phyloP scores from a whole-genome alignment of 2,113 vertebrate genomes.

The Drymodes brunneopygia region DNA sequence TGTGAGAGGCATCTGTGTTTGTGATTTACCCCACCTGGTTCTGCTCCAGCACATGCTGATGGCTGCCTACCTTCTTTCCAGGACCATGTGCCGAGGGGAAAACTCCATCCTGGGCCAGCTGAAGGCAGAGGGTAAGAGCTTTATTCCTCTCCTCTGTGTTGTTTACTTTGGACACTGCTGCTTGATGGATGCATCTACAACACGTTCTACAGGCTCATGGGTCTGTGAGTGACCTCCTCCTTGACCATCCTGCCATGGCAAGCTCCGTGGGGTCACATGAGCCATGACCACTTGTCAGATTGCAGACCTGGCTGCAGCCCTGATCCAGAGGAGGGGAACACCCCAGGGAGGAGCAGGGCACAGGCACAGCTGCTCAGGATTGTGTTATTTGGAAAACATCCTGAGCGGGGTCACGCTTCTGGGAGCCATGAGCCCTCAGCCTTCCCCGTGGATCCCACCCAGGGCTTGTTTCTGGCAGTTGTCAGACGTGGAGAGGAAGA shows the following conservation, averaged over 20 bases:
- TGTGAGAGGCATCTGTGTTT: background rate
- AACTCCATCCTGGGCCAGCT: conserved; percentile 91
- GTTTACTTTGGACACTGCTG: background rate
- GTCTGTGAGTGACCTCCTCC: background rate
- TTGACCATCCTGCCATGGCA: rapidly evolving
- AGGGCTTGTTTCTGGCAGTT: background rate
- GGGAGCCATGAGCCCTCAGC: background rate
- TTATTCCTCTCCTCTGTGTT: background rate
- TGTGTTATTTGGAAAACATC: background rate
- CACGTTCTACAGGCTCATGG: rapidly evolving
- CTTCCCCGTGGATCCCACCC: background rate
- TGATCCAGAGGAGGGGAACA: background rate
- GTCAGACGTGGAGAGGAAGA: background rate
- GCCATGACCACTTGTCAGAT: background rate
- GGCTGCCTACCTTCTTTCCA: conserved; percentile 61
- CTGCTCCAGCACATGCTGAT: conserved; percentile 5
- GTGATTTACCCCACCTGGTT: background rate
- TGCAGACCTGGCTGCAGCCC: background rate
- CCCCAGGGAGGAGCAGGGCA: background rate
- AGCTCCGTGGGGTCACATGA: background rate
- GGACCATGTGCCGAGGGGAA: conserved; percentile 94
- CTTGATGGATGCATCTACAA: background rate
- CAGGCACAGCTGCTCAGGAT: background rate
- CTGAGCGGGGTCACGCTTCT: background rate
- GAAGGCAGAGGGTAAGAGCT: conserved; percentile 83